phyloP scores from a whole-genome alignment of 1,140 invertebrate genomes.

The Periplaneta americana region DNA sequence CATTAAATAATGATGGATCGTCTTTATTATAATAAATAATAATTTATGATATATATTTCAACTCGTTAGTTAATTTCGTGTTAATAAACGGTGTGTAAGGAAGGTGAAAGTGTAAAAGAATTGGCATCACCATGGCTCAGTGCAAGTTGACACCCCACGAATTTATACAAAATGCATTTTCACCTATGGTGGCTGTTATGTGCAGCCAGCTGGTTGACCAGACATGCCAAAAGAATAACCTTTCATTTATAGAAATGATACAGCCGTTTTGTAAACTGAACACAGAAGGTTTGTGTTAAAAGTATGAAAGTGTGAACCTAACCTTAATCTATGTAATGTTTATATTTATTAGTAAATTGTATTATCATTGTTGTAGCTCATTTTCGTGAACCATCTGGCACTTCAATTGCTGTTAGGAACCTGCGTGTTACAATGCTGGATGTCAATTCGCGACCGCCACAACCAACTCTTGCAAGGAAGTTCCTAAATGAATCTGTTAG shows the following conservation, averaged over 20 bases:
- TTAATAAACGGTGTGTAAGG: background rate
- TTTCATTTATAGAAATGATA: slow-evolving; percentile 82
- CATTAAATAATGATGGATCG: background rate
- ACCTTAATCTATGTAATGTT: slow-evolving; percentile 2
- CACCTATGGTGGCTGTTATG: slow-evolving; percentile 80
- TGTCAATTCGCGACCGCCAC: slow-evolving; percentile 73
- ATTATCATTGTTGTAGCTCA: slow-evolving; percentile 50
- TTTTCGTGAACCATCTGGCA: slow-evolving; percentile 77
- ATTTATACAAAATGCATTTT: slow-evolving; percentile 85
- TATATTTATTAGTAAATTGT: slow-evolving; percentile 18
- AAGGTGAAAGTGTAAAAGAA: background rate
- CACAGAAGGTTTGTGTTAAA: slow-evolving; percentile 58
- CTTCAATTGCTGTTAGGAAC: slow-evolving; percentile 63
- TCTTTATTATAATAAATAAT: background rate
- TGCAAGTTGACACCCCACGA: slow-evolving; percentile 68
- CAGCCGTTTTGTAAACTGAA: slow-evolving; percentile 82
- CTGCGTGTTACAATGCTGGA: slow-evolving; percentile 77
- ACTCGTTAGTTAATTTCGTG: background rate
- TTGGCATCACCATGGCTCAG: slow-evolving; percentile 47
- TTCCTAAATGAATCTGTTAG: slow-evolving; percentile 83
- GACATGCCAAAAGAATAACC: slow-evolving; percentile 84
- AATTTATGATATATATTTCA: background rate
- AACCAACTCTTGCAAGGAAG: slow-evolving; percentile 75
- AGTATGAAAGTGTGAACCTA: background rate
- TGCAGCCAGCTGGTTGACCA: slow-evolving; percentile 75